phyloP scores from a whole-genome alignment of 2,888 invertebrate genomes.

The Bimastos eiseni region DNA sequence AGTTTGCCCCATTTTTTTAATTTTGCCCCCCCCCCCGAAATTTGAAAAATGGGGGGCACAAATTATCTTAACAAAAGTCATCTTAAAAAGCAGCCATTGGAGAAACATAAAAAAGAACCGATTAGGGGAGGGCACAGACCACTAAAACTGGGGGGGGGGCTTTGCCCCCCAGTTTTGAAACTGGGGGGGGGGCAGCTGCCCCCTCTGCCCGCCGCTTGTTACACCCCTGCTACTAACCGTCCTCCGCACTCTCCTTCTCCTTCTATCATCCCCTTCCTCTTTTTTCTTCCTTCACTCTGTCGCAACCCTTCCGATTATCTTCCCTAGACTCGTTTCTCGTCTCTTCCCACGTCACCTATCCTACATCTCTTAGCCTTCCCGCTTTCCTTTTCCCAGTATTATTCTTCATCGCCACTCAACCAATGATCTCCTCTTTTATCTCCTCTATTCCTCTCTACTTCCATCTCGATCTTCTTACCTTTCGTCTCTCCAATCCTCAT shows the following conservation, averaged over 20 bases:
- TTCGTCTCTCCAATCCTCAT: not conserved
- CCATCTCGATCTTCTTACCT: no score
- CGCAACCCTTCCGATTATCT: not conserved
- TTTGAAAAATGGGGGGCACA: no score
- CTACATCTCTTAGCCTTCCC: not conserved
- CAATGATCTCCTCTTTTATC: not conserved
- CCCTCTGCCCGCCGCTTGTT: no score
- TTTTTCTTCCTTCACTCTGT: not conserved
- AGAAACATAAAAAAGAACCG: no score
- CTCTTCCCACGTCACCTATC: not conserved
- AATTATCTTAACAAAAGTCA: no score
- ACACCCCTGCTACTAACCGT: not conserved
- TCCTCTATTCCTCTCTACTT: not conserved
- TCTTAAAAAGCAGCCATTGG: no score
- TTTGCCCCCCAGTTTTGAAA: no score
- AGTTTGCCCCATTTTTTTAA: no score
- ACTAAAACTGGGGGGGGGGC: no score
- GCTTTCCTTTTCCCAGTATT: not conserved
- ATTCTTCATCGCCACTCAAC: not conserved
- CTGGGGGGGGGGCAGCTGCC: no score
- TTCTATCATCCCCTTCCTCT: not conserved
- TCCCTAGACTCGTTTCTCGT: not conserved
- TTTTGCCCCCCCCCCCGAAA: no score
- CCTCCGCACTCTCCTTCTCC: not conserved
- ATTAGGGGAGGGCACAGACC: no score